These are phyloP conservation scores for Tortrix viridana DNA, from an alignment of 2,888 invertebrate genomes.

Conservation along the genomic window DNA sequence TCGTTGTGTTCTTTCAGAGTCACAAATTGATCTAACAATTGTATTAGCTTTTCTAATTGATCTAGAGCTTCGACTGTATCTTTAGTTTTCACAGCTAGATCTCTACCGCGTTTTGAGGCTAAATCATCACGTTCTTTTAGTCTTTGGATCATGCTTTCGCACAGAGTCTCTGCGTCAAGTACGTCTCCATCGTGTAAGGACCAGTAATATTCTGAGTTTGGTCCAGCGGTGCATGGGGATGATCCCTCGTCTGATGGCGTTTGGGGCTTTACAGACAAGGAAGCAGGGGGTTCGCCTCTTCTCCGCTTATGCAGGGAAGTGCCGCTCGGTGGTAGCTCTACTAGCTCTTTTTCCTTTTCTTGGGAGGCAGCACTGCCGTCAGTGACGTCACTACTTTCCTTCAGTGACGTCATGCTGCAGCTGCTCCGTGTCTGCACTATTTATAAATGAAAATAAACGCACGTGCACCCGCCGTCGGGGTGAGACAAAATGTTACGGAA, in stretches of 20 bases:
- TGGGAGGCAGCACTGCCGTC: conserved; percentile 49
- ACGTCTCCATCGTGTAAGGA: conserved; percentile 57
- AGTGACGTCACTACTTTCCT: conserved; percentile 67
- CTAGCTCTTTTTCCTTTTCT: conserved; percentile 55
- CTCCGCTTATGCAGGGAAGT: conserved; percentile 76
- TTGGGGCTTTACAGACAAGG: conserved; percentile 70
- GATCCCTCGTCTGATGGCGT: conserved; percentile 76
- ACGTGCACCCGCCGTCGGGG: conserved; percentile 61
- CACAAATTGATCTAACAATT: conserved; percentile 90
- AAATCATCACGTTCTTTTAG: conserved; percentile 72
- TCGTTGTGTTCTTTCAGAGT: conserved; percentile 89
- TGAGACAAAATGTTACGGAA: conserved; percentile 65
- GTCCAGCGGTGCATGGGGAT: conserved; percentile 72
- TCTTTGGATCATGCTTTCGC: conserved; percentile 72
- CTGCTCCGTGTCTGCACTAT: conserved; percentile 63
- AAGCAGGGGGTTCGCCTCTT: conserved; percentile 73
- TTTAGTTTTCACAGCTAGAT: conserved; percentile 82
- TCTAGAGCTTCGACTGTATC: conserved; percentile 88
- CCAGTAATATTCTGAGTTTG: conserved; percentile 68
- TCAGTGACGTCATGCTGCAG: conserved; percentile 68
- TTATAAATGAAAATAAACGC: conserved; percentile 78
- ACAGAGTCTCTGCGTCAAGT: conserved; percentile 66
- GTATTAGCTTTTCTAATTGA: conserved; percentile 91
- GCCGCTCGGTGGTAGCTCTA: conserved; percentile 72
- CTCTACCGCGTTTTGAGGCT: conserved; percentile 80